Evolutionary conservation across 2,888 invertebrate species (phyloP).

Genomic region (Drosophila ustulata): DNA sequence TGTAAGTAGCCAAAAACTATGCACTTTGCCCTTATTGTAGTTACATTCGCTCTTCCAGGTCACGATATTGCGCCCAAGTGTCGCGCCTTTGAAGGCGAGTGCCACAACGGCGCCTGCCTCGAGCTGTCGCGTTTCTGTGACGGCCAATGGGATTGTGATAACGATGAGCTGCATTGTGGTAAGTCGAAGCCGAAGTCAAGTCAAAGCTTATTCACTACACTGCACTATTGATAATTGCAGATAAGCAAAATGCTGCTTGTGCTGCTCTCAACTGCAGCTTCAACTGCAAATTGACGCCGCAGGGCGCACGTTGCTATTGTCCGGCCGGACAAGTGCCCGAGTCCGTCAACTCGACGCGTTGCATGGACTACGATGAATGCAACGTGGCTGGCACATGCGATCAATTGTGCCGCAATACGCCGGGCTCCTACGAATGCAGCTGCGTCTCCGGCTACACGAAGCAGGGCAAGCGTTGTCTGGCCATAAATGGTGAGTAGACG

Average conservation of each 20-base stretch:
- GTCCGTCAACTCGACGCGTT: slow-evolving; percentile 85
- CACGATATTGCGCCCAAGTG: slow-evolving; percentile 87
- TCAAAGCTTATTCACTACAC: slow-evolving; percentile 10
- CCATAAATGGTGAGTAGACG: slow-evolving; percentile 88
- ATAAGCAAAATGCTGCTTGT: slow-evolving; percentile 85
- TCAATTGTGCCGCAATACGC: slow-evolving; percentile 90
- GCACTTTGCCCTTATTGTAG: slow-evolving; percentile 1
- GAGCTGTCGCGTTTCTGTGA: slow-evolving; percentile 85
- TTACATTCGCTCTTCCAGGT: slow-evolving; percentile 79
- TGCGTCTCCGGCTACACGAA: slow-evolving; percentile 90
- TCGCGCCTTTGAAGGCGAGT: slow-evolving; percentile 89
- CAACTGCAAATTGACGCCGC: slow-evolving; percentile 90
- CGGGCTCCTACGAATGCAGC: slow-evolving; percentile 89
- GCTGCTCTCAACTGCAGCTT: slow-evolving; percentile 87
- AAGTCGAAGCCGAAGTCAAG: slow-evolving; percentile 43
- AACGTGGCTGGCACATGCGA: slow-evolving; percentile 89
- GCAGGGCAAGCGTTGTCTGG: slow-evolving; percentile 88
- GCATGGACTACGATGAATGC: slow-evolving; percentile 93
- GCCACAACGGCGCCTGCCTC: slow-evolving; percentile 85
- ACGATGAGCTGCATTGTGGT: slow-evolving; percentile 84
- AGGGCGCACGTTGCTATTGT: slow-evolving; percentile 92
- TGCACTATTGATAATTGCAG: slow-evolving; percentile 49
- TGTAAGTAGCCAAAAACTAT: slow-evolving; percentile 86
- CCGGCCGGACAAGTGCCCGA: slow-evolving; percentile 87
- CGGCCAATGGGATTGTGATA: slow-evolving; percentile 84